Evolutionary conservation across 2,888 invertebrate species (phyloP), one percentile per base, ranked within the genome.

Genomic region (Drosophila greeni): DNA sequence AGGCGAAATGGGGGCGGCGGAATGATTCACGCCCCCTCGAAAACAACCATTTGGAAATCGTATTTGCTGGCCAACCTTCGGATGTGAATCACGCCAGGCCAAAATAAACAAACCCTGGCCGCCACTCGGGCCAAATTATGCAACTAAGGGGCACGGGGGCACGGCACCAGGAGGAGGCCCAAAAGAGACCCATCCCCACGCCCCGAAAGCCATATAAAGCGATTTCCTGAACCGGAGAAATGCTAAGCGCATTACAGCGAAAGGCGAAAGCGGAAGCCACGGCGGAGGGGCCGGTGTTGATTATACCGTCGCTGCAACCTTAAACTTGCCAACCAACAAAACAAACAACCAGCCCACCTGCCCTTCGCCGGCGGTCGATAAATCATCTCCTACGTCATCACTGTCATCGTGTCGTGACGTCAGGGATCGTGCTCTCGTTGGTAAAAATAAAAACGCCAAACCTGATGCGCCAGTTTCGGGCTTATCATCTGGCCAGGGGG

Each of bases 161-260:
- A 43, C 43, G 12, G 12, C 16, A 29, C 43, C 43, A 29, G 29
- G 14, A 47, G 45, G 45, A 47, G 31, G 45, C 31, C 45, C 29
- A 29, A 5, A 29, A 29, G 18, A 33, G 9, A 47, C 34, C 24
- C 47, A 31, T 31, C 33, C 75, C 62, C 40, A 42, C 43, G 53
- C 60, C 61, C 60, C 59, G 47, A 73, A 80, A 75, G 77, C 80
- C 77, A 77, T 74, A 79, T 57, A 76, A 81, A 76, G 68, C 54
- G 68, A 82, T 82, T 82, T 79, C 82, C 79, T 76, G 68, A 55
- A 54, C 47, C 43, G 42, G 56, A 47, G 48, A 57, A 53, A 42
- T 66, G 62, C 47, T 78, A 81, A 78, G 79, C 82, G 68, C 70
- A 74, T 78, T 78, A 78, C 70, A 56, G 14, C 9, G 11, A 58